phyloP scores from a whole-genome alignment of 2,113 vertebrate genomes.

The Lagopus leucura region DNA sequence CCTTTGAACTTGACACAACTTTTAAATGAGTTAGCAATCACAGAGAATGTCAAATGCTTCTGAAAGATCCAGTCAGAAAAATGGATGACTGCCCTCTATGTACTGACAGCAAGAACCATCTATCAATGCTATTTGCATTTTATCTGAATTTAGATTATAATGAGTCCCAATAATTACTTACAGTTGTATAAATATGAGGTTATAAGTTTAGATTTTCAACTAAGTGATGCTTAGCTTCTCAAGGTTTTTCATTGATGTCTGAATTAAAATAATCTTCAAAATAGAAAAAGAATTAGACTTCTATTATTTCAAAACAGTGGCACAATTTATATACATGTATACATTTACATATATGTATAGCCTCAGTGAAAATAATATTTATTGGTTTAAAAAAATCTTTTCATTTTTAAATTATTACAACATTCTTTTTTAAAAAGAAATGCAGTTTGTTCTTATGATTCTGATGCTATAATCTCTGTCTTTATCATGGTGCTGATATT shows the following conservation, averaged over 20 bases:
- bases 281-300: not conserved
- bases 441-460: not conserved
- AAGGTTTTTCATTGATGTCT: rapidly evolving
- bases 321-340: not conserved
- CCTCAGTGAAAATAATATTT: not conserved
- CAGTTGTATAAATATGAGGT: not conserved
- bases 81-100: rapidly evolving
- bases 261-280: not conserved
- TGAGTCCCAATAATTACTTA: not conserved
- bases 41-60: not conserved
- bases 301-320: not conserved
- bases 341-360: not conserved
- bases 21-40: not conserved
- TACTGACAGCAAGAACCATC: not conserved
- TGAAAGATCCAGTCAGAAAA: not conserved
- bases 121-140: not conserved
- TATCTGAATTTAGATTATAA: not conserved
- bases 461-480: not conserved
- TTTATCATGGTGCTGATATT: not conserved
- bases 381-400: too few relatives aligned
- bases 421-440: not conserved
- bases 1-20: not conserved
- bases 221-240: not conserved
- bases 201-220: not conserved
- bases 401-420: too few relatives aligned